Evolutionary conservation across 2,797 vertebrate genomes (phyloP).

Genomic region (Pagetopsis macropterus): DNA sequence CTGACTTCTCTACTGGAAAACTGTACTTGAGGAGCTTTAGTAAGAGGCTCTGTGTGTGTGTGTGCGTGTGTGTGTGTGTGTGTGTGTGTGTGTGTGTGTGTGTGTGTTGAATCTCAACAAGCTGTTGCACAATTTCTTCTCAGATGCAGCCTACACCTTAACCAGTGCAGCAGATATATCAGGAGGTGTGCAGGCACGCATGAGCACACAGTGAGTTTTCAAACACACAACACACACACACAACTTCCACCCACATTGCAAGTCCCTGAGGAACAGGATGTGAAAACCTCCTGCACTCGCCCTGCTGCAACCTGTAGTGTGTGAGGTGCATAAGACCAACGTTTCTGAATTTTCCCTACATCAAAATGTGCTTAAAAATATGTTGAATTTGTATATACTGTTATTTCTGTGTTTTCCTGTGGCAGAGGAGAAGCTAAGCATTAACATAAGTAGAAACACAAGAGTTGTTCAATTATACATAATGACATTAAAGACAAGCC

Average conservation of each 20-base stretch:
- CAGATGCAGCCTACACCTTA: constrained; percentile 76
- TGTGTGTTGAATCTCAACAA: constrained; percentile 73
- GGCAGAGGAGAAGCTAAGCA: neutral
- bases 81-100: constrained; percentile 55
- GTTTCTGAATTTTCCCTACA: neutral
- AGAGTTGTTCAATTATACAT: neutral
- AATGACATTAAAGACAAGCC: neutral
- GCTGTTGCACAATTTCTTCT: constrained; percentile 81
- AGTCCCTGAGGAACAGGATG: constrained; percentile 57
- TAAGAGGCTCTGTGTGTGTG: constrained; percentile 53
- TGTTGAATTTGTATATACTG: neutral
- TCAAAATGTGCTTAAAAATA: neutral
- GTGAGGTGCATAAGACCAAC: neutral
- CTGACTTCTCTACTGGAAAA: constrained; percentile 85
- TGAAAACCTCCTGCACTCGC: constrained; percentile 46
- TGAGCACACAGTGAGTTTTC: constrained; percentile 9
- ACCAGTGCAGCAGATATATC: constrained; percentile 68
- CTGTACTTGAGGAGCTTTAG: constrained; percentile 82
- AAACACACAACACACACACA: constrained; percentile 16
- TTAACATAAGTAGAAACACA: neutral
- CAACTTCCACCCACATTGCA: constrained; percentile 68
- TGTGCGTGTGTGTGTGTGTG: constrained; percentile 50
- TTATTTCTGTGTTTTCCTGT: neutral
- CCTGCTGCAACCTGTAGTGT: constrained; percentile 45
- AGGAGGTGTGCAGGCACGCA: constrained; percentile 37